A percentile compares a stretch with the other conserved stretches of the same genome.
Conservation (phyloP, 2,113 vertebrate genomes). For the Progne subis region DNA sequence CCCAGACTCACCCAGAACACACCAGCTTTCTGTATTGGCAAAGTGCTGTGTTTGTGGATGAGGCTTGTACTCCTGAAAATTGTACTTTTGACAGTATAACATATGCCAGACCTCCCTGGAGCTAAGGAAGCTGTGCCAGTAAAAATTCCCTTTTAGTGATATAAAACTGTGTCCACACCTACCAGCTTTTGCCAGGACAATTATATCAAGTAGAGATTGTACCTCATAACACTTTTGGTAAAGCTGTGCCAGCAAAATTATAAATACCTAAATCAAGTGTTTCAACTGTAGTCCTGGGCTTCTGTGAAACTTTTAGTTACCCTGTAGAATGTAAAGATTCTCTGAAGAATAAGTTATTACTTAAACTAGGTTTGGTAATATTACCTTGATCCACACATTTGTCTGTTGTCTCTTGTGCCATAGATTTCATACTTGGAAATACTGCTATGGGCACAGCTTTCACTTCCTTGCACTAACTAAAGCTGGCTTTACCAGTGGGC, state of each 20-base stretch:
- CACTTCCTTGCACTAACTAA: conserved; percentile 8
- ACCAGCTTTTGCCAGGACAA: conserved; percentile 28
- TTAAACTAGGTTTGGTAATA: not conserved
- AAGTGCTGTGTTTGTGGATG: not conserved
- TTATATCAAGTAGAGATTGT: not conserved
- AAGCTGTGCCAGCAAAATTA: not conserved
- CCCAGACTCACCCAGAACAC: not conserved
- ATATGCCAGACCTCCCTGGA: conserved; percentile 56
- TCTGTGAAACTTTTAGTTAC: not conserved
- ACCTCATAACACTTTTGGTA: not conserved
- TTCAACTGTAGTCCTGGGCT: not conserved
- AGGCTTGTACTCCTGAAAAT: not conserved
- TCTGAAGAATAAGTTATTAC: not conserved
- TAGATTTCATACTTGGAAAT: not conserved
- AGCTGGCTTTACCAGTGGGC: conserved; percentile 63
- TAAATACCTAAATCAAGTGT: not conserved
- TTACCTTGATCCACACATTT: not conserved
- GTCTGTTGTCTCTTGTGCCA: not conserved
- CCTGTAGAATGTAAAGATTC: not conserved
- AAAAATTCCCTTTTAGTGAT: conserved; percentile 31
- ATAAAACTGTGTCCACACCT: conserved; percentile 4
- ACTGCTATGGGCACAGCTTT: not conserved
- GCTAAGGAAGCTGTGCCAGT: conserved; percentile 33
- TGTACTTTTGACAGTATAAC: not conserved
- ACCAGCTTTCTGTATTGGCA: not conserved